Evolutionary conservation across 1,140 invertebrate species (phyloP).

Genomic region (Periplaneta americana): DNA sequence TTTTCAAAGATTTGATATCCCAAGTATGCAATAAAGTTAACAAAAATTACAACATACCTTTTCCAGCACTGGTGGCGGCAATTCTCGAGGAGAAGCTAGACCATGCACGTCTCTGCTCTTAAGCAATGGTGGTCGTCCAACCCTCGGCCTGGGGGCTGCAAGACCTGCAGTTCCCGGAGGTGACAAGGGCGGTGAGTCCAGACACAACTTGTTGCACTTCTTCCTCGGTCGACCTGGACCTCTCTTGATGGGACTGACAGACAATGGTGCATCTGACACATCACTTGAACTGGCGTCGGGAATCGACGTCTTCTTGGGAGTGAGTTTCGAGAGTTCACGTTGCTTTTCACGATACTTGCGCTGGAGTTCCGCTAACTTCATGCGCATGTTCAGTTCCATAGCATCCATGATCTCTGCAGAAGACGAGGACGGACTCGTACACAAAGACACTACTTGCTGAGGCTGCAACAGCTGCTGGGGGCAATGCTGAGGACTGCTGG

Average conservation of each 20-base stretch:
- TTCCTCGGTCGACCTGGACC: constrained; percentile 38
- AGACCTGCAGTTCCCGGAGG: neutral
- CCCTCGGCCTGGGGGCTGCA: neutral
- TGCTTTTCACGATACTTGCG: constrained; percentile 73
- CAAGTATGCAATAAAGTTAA: neutral
- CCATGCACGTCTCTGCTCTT: constrained; percentile 14
- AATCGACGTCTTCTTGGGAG: constrained; percentile 38
- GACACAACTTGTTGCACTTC: constrained; percentile 10
- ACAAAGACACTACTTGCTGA: neutral
- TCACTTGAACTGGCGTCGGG: neutral
- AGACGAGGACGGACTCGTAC: constrained; percentile 6
- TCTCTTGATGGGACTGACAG: constrained; percentile 23
- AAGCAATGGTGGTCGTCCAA: neutral
- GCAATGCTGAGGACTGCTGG: constrained; percentile 8
- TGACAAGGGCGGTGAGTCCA: constrained; percentile 4
- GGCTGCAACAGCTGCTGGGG: neutral
- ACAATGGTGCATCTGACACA: neutral
- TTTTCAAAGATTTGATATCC: no score
- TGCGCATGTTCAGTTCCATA: constrained; percentile 73
- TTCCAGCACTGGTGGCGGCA: constrained; percentile 35
- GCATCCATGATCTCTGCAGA: constrained; percentile 54
- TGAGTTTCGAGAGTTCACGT: constrained; percentile 67
- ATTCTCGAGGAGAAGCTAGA: constrained; percentile 6
- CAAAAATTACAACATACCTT: constrained; percentile 28
- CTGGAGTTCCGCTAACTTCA: constrained; percentile 71